Base-by-base conservation (phyloP, 2,888 invertebrate genomes). In the Leucoptera coffeella region DNA sequence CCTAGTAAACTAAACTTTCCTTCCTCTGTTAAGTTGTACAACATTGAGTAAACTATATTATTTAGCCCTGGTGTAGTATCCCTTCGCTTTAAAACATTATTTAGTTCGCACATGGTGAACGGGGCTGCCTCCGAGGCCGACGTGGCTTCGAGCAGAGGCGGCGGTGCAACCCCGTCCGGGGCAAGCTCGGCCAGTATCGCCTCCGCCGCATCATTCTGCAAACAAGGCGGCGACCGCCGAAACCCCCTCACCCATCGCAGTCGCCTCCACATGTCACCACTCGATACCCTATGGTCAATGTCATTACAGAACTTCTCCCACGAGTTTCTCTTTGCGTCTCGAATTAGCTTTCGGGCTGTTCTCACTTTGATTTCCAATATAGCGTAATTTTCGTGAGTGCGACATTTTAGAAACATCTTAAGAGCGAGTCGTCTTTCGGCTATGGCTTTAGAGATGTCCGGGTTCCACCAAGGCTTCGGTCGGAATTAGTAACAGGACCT, bases 211-310 rank as follows among this genome's bases (percentile, higher is more conserved):
- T 27, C 22, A 7, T 22, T 3, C 3, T 10, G 11, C 10, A 14
- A 14, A 15, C 8, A 10, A 3, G 9, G n/a, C 15, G 11, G 14
- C 10, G 12, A 4, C 3, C 7, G 4, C 5, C 6, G 22, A 8
- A n/a, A 12, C 4, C 27, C 27, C 17, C 23, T 27, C 27, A 27
- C 12, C 27, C 27, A 27, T 11, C 27, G 21, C 27, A 27, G 22
- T 12, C 17, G 11, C 9, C 17, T 12, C 27, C 27, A 27, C 23
- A 27, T 21, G 3, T 22, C 27, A n/a, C n/a, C n/a, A n/a, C n/a
- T n/a, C n/a, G n/a, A n/a, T n/a, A n/a, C n/a, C n/a, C n/a, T n/a
- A n/a, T n/a, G n/a, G n/a, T n/a, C n/a, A n/a, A n/a, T n/a, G n/a
- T n/a, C n/a, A n/a, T n/a, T n/a, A n/a, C n/a, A n/a, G n/a, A n/a